Base-by-base conservation (phyloP, 2,797 vertebrate species). In the Danionella dracula region DNA sequence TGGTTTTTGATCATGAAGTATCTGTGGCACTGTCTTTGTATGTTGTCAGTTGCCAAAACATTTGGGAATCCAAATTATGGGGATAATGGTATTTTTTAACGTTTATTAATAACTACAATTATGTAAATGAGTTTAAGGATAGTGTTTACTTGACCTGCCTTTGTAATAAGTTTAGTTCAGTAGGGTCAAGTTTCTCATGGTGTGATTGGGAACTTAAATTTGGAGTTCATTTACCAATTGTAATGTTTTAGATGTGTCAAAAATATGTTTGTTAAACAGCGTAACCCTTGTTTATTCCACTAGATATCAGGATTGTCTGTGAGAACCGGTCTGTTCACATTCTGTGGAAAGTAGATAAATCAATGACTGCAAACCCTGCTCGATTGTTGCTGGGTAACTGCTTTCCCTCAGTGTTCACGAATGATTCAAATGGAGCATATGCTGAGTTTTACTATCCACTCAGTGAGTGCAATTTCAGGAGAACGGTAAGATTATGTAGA, bases 341-440 rank as follows among this genome's bases (percentile, higher is more conserved):
- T 41, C 77, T 11, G 27, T 91, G 88, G 89, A 81, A 12, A 56
- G 71, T 90, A 7, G 4, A 0, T 0, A 4, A 58, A 0, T 73
- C 73, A 4, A 1, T 83, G 44, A 67, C 76, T 16, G 74, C 73
- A 0, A 5, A 71, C 2, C 84, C 82, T 0, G 11, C 72, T n/a
- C 84, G 85, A 1, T 49, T 87, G 11, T 84, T 90, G 65, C 83
- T 91, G 1, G 89, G 89, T 4, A 87, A 2, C 50, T 90, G 87
- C 49, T 74, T 73, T 62, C 44, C 82, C 0, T 81, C 84, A 0
- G 1, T 8, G 1, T 73, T 84, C 1, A 35, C 38, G 0, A 16
- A 49, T 4, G 32, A 74, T 1, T 48, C 83, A 4, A 63, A 80
- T 42, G 78, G 74, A 2, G 72, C 76, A 1, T 61, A 75, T 0